Evolutionary conservation across 2,113 vertebrate genomes (phyloP).

Genomic region (Euleptes europaea): DNA sequence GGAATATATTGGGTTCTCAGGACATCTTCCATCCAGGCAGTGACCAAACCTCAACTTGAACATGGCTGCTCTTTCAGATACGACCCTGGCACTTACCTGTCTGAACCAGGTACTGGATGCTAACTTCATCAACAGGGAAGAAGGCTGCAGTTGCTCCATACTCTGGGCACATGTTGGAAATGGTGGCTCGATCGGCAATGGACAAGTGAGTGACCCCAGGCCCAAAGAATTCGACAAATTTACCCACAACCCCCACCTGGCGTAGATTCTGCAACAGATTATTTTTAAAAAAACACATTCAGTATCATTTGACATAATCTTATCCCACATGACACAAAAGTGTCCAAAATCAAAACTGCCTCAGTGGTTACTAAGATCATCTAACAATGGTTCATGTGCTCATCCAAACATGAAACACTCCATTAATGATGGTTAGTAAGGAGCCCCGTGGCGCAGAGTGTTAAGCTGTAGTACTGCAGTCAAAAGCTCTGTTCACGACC

Average conservation of each 20-base stretch:
- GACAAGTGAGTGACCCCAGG: slow-evolving; percentile 91
- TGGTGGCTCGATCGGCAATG: slow-evolving; percentile 96
- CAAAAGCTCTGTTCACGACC: no score
- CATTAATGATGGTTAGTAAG: no score
- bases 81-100: slow-evolving; percentile 80
- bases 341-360: neutral
- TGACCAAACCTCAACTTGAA: no score
- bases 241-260: slow-evolving; percentile 94
- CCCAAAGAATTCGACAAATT: slow-evolving; percentile 98
- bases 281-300: neutral
- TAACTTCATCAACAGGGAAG: slow-evolving; percentile 92
- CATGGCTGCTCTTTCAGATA: neutral
- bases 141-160: slow-evolving; percentile 96
- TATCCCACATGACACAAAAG: neutral
- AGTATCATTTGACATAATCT: neutral
- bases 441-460: no score
- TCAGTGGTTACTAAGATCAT: neutral
- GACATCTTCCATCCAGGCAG: no score
- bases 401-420: no score
- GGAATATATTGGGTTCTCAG: no score
- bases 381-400: no score
- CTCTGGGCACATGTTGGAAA: slow-evolving; percentile 98
- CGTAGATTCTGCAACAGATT: slow-evolving; percentile 85
- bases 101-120: slow-evolving; percentile 89
- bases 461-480: no score